Evolutionary conservation across 2,113 vertebrate genomes (phyloP).

Genomic region (Otolemur garnettii): DNA sequence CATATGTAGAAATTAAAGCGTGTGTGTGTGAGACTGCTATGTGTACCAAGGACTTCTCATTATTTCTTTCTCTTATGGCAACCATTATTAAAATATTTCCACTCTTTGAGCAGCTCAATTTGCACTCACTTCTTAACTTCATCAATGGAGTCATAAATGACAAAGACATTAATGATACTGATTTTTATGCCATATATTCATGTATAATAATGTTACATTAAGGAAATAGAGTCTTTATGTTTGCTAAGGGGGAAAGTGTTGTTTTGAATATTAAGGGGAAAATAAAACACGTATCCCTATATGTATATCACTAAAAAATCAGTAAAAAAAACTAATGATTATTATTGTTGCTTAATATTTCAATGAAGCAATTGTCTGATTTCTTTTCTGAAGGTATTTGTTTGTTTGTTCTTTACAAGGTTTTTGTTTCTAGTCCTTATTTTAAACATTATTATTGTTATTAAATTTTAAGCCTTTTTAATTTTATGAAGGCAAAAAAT

Average conservation of each 20-base stretch:
- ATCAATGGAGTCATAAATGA: neutral
- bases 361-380: no score
- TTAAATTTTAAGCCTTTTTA: no score
- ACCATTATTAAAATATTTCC: conserved; percentile 2
- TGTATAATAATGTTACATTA: neutral
- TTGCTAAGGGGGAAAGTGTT: neutral
- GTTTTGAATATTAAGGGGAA: neutral
- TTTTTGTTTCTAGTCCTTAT: no score
- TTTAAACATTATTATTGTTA: no score
- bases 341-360: no score
- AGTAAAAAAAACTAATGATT: neutral
- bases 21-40: neutral
- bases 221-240: neutral
- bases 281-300: neutral
- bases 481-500: no score
- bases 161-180: neutral
- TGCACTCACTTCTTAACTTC: neutral
- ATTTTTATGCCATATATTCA: neutral
- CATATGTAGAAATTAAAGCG: conserved; percentile 55
- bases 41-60: neutral
- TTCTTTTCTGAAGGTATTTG: no score
- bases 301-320: neutral
- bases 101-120: neutral
- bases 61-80: conserved; percentile 37
- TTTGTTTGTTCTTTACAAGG: no score